phyloP scores from a whole-genome alignment of 2,113 vertebrate species.

The Castor canadensis region DNA sequence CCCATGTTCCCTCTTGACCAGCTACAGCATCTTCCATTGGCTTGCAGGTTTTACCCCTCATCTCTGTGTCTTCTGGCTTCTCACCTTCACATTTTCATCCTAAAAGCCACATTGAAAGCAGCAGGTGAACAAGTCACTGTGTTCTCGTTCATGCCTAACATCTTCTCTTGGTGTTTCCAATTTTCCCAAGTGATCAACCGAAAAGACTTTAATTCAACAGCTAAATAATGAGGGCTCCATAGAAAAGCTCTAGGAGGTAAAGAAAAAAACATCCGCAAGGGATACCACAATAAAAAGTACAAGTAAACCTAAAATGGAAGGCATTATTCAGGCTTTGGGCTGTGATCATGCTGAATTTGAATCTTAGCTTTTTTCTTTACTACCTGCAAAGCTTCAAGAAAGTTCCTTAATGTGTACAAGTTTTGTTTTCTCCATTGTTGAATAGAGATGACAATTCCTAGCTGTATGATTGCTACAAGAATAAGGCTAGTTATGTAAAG shows the following conservation, averaged over 20 bases:
- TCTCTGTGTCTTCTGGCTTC: neutral
- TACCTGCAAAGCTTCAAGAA: neutral
- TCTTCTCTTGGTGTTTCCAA: neutral
- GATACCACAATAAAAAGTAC: neutral
- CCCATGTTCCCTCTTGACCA: rapidly evolving
- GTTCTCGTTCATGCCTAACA: neutral
- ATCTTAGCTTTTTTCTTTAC: neutral
- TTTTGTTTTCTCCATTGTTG: neutral
- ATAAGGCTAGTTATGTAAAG: neutral
- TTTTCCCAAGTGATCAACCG: neutral
- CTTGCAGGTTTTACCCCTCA: neutral
- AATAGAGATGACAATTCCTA: neutral
- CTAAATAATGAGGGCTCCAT: neutral
- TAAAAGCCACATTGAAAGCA: neutral
- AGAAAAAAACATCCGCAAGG: neutral
- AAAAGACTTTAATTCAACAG: neutral
- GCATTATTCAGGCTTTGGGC: neutral
- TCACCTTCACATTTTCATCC: neutral
- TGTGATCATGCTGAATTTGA: neutral
- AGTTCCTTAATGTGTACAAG: neutral
- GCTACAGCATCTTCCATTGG: neutral
- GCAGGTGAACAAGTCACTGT: neutral
- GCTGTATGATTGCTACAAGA: neutral
- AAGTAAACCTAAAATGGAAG: neutral
- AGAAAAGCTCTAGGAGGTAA: neutral